Base-by-base conservation (phyloP, 2,797 vertebrate species). In the Microhierax caerulescens region DNA sequence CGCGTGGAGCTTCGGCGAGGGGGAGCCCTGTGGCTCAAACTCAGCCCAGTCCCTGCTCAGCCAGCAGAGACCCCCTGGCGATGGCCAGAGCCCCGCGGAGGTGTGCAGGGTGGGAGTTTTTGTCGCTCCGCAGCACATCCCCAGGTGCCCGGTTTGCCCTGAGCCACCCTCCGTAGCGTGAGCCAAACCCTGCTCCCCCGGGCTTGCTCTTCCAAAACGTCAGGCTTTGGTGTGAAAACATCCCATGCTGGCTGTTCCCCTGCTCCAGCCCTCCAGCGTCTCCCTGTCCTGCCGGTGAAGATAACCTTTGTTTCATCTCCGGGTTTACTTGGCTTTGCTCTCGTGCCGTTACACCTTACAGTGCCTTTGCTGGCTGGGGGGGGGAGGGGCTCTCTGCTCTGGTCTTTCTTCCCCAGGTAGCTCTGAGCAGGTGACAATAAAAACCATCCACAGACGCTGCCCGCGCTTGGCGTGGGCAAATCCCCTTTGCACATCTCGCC, bases 101-200 rank as follows among this genome's bases (percentile, higher is more conserved):
- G 7, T 21, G 20, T 47, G 47, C 51, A 48, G 50, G 7, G 65
- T 14, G 73, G 78, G 41, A 73, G 39, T 45, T 67, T 70, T 18
- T 57, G 36, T 22, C 45, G 56, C n/a, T 74, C 56, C 0, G 0
- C 32, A 45, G 76, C 32, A 59, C 19, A n/a, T 22, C 64, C 57
- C 50, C 21, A 9, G 32, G 32, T 75, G 47, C 34, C 57, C 2
- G 1, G 32, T 53, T 84, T 48, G 63, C 47, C 4, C 16, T 11
- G 36, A 80, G n/a, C 21, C 0, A 0, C 76, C 23, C 76, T 72
- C 32, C 20, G 2, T 13, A 54, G 64, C 3, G 1, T 8, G 8
- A 68, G 23, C 28, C 70, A 74, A 72, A 37, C 61, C 57, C 39
- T 2, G 0, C 15, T 85, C 23, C 59, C 39, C 43, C 39, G 43